These are phyloP conservation scores for Lichenostomus cassidix DNA, from an alignment of 2,113 vertebrate genomes.

Conservation along the genomic window DNA sequence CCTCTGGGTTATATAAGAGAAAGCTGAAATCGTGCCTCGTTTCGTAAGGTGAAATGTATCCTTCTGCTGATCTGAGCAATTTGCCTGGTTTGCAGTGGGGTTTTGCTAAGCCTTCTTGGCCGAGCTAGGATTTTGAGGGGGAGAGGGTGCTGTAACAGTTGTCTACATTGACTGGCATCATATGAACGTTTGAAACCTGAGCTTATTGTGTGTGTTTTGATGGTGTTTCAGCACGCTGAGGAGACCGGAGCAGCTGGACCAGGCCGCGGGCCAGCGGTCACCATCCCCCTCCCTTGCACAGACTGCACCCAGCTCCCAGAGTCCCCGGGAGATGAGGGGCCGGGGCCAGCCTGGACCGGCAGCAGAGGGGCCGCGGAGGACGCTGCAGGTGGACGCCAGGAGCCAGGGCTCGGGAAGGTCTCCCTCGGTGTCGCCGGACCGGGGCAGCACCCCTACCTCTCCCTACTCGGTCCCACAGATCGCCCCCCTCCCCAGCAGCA, in stretches of 20 bases:
- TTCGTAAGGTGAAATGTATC: not conserved
- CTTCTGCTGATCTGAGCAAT: not conserved
- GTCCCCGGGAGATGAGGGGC: constrained; percentile 69
- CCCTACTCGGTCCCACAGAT: constrained; percentile 98
- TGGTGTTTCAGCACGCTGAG: constrained; percentile 72
- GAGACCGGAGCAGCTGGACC: constrained; percentile 76
- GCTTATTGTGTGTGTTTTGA: not conserved
- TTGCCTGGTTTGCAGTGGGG: not conserved
- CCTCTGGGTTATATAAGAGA: not conserved
- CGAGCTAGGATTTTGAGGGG: not conserved
- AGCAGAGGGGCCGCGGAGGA: constrained; percentile 65
- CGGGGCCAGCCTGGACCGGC: constrained; percentile 59
- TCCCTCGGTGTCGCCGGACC: constrained; percentile 85
- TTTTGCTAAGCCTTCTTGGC: not conserved
- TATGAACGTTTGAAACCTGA: not conserved
- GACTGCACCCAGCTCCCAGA: constrained; percentile 51
- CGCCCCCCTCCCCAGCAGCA: constrained; percentile 96
- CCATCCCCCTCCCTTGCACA: constrained; percentile 65
- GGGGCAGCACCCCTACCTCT: constrained; percentile 90
- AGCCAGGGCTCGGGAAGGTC: constrained; percentile 74
- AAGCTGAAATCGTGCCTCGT: not conserved
- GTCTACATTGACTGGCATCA: not conserved
- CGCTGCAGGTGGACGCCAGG: constrained; percentile 77
- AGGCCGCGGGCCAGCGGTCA: constrained; percentile 61
- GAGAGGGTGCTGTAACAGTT: not conserved